Evolutionary conservation across 1,140 invertebrate genomes (phyloP), one percentile per base, ranked within the genome.

Genomic region (Trissolcus basalis): DNA sequence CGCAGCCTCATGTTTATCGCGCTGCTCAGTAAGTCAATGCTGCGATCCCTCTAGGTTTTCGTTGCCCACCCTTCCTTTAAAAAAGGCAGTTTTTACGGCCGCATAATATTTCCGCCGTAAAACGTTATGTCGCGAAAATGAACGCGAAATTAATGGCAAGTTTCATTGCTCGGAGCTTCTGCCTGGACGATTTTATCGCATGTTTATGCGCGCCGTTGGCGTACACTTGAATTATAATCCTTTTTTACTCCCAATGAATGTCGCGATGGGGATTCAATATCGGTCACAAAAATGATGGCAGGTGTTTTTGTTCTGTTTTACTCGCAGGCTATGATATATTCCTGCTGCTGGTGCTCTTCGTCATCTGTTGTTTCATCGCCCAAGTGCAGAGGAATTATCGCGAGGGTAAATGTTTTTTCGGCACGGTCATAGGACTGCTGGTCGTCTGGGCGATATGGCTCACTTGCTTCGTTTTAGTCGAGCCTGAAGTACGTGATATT

Each of bases 341-440:
- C 59, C 81, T 92, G 0, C 78, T 92, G 8, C n/a, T 90, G 0
- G 51, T 88, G 0, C 85, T 91, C 33, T 82, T 90, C 61, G 49
- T 88, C n/a, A 86, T 90, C 39, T 85, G 88, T 8, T 89, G 89
- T 7, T 90, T 89, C 71, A 89, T 91, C 32, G 80, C 86, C 10
- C 87, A 87, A 36, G 89, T 90, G 12, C 89, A 88, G 35, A 86
- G 91, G 27, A 92, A 92, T 82, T 91, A 92, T 77, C 86, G 87
- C 4, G 92, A 92, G 70, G 91, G 91, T 4, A 86, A 88, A 16
- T 90, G 90, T n/a, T 90, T 92, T 70, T 88, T 91, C 27, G 82
- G 88, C 0, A 89, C 88, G 0, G 86, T 86, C 2, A 84, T 90
- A 44, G 82, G 89, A 0, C 80, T 89, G 10, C 51, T 89, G 1